A percentile compares a stretch with the other conserved stretches of the same genome.
These are phyloP conservation scores for Cavia aperea DNA, from an alignment of 2,113 vertebrate species.

Conservation along the genomic window DNA sequence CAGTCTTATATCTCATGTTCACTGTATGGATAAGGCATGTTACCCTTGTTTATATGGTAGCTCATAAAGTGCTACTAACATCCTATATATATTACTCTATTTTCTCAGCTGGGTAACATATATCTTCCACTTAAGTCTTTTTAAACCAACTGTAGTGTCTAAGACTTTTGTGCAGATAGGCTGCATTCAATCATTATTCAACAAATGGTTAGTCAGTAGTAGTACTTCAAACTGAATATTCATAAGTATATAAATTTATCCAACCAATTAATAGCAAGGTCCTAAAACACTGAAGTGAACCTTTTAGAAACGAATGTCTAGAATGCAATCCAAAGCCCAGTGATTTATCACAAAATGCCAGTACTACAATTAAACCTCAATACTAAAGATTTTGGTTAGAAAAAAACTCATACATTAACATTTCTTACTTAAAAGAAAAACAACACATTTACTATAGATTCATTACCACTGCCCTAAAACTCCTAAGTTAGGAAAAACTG, in stretches of 20 bases:
- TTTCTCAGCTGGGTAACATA: background rate
- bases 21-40: background rate
- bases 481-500: background rate
- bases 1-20: background rate
- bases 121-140: background rate
- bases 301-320: background rate
- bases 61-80: background rate
- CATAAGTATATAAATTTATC: conserved; percentile 15
- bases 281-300: background rate
- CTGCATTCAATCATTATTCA: background rate
- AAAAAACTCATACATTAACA: background rate
- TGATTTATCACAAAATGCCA: background rate
- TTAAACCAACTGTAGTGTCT: conserved; percentile 11
- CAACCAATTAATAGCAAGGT: conserved; percentile 9
- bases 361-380: background rate
- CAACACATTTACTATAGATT: background rate
- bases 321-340: background rate
- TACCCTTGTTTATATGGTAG: background rate
- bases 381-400: background rate
- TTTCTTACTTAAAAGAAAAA: background rate
- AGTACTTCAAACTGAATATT: conserved; percentile 22
- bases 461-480: background rate
- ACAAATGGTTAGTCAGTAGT: background rate
- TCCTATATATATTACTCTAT: background rate
- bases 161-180: background rate